Percentiles rank a stretch among this genome's conserved stretches.
These are phyloP conservation scores for Virgularia gustaviana DNA, from an alignment of 92 coral and sea anemone species.

Conservation along the genomic window DNA sequence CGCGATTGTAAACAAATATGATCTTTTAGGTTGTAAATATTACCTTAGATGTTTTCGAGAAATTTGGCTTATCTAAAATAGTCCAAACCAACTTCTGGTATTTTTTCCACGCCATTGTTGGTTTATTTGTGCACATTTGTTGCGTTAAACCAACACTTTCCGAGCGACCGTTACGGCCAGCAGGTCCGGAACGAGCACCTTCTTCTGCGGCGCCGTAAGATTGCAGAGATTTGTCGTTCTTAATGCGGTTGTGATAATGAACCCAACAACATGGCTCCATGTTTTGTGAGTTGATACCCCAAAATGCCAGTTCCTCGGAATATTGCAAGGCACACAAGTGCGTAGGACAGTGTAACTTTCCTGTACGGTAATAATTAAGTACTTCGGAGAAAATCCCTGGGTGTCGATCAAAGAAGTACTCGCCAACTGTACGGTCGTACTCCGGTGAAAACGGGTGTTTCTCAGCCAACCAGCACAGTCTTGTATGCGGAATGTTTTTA, in stretches of 20 bases:
- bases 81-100: slow-evolving; percentile 73
- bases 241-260: slow-evolving; percentile 77
- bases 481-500: slow-evolving; percentile 73
- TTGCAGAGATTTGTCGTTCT: slow-evolving; percentile 82
- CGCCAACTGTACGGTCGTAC: slow-evolving; percentile 73
- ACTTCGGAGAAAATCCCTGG: slow-evolving; percentile 87
- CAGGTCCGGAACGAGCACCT: slow-evolving; percentile 16
- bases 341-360: slow-evolving; percentile 90
- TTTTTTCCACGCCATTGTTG: slow-evolving; percentile 45
- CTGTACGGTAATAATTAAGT: slow-evolving; percentile 88
- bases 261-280: slow-evolving; percentile 98
- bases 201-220: slow-evolving; percentile 46
- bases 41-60: slow-evolving; percentile 83
- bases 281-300: slow-evolving; percentile 94
- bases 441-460: slow-evolving; percentile 86
- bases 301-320: slow-evolving; percentile 86
- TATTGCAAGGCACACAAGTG: slow-evolving; percentile 79
- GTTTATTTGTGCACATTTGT: not conserved
- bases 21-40: no score
- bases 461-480: slow-evolving; percentile 95
- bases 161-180: slow-evolving; percentile 46
- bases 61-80: slow-evolving; percentile 80
- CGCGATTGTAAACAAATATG: no score
- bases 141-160: slow-evolving; percentile 10
- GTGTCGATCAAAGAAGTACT: slow-evolving; percentile 92